These are phyloP conservation scores for Nemurella pictetii DNA, from an alignment of 2,888 invertebrate species.

Conservation along the genomic window DNA sequence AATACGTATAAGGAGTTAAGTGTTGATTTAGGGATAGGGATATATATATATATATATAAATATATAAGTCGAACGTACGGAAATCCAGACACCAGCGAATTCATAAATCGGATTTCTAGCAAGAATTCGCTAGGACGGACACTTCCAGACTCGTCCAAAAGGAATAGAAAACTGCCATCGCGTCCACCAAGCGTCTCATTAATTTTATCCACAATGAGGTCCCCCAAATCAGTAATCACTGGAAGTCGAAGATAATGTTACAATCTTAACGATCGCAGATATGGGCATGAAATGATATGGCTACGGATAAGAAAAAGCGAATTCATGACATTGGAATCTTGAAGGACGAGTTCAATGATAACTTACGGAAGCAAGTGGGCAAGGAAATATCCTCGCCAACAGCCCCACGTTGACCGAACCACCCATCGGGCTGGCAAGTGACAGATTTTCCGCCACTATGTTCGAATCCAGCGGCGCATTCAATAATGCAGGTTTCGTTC, in stretches of 20 bases:
- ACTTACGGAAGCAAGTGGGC: slow-evolving; percentile 33
- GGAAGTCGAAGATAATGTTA: background rate
- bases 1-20: background rate
- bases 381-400: background rate
- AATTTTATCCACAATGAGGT: slow-evolving; percentile 35
- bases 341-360: too few relatives aligned
- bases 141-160: slow-evolving; percentile 37
- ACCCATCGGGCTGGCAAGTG: slow-evolving; percentile 28
- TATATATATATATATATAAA: too few relatives aligned
- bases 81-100: slow-evolving; percentile 27
- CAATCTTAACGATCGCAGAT: too few relatives aligned
- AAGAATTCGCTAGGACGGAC: slow-evolving; percentile 31
- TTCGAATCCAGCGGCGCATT: slow-evolving; percentile 32
- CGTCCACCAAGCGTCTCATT: slow-evolving; percentile 32
- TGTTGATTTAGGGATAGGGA: background rate
- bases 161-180: slow-evolving; percentile 31
- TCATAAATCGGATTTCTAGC: slow-evolving; percentile 33
- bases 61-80: slow-evolving; percentile 28
- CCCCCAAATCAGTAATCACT: slow-evolving; percentile 34
- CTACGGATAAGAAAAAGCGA: background rate
- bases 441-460: slow-evolving; percentile 30
- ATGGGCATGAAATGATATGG: background rate
- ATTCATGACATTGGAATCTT: too few relatives aligned
- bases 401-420: slow-evolving; percentile 20
- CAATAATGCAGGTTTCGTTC: slow-evolving; percentile 29